Base-by-base conservation (phyloP, 53 echinoderm and acorn worm genomes). In the Patiria pectinifera region DNA sequence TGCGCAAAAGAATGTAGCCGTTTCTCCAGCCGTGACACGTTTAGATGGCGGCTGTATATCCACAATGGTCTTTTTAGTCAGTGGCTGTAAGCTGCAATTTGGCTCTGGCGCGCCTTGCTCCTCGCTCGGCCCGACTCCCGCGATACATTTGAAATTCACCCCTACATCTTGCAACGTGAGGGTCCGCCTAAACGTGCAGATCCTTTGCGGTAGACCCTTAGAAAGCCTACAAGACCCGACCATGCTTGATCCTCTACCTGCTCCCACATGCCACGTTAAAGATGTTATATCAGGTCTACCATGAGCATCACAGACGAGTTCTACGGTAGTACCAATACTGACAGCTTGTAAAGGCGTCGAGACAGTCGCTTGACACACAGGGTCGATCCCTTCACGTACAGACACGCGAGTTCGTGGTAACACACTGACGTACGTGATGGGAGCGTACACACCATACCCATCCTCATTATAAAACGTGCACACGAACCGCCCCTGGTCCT, bases 401-500 rank as follows among this genome's bases (percentile, higher is more conserved):
- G 62, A 26, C 11, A 47, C 45, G 3, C 53, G 58, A 48, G 19
- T 45, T 15, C 71, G 59, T 7, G 89, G 83, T 6, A 45, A 58
- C 23, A 93, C 89, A 24, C 7, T 47, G 8, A 94, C 53, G 15
- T 78, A 45, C 21, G 89, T 89, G 25, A 80, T 25, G 26, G 89
- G 89, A 23, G 89, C 89, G 63, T 89, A 89, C 43, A 45, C 62
- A 61, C 79, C 79, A 71, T 21, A 94, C 15, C 85, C 79, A 43
- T 60, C n/a, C 43, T 85, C 69, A 49, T 94, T 80, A 8, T 70
- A 44, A 9, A 89, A 89, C 24, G 89, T 70, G 69, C 94, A 97
- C 25, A 92, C 85, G 71, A 94, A 97, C 49, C 85, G 82, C 35
- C 94, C 93, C 35, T 95, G 82, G 25, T 95, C 95, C 1, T 74